Evolutionary conservation across 2,113 vertebrate genomes (phyloP), one percentile per base, ranked within the genome.

Genomic region (Toxostoma redivivum): DNA sequence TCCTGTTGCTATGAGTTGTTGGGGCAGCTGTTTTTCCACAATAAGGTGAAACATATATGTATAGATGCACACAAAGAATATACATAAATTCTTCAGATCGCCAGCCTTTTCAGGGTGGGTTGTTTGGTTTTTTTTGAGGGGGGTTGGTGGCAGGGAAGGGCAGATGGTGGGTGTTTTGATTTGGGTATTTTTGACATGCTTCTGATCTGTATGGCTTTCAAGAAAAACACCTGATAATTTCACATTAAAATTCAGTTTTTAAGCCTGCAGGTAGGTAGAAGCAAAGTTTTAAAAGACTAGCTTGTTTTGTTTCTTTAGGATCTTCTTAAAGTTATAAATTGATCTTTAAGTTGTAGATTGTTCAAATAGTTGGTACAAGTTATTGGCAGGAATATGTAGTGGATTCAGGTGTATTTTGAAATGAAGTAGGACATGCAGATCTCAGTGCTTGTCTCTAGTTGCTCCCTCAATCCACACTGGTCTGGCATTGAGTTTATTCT

Each of bases 131-230:
- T 24, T 18, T 25, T 11, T 27, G 7, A 14, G 14, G 4, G 6
- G n/a, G 1, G 5, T 78, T 6, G 14, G 7, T 25, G 6, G 3
- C 1, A 1, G 24, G 7, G 42, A 56, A 66, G 42, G 42, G 44
- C 30, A 35, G 60, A 12, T 50, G 16, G 9, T 57, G 35, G 7
- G 7, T 47, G 15, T 76, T 81, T 90, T 77, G 12, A 16, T 83
- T 11, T 57, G 35, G 9, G 7, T 51, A 6, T 1, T 74, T 81
- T 74, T 79, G 17, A 15, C 15, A 42, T 1, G 2, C 11, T 48
- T 80, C 44, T 90, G 35, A 21, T 58, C n/a, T 16, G 2, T 51
- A 24, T 80, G 31, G 47, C 23, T 82, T 88, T 35, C 31, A 74
- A 86, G 14, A 53, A 61, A 89, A 80, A 18, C 45, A 66, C 31